A percentile compares a stretch with the other conserved stretches of the same genome.
Evolutionary conservation across 2,888 invertebrate species (phyloP).

Genomic region (Callyntrura sp.): DNA sequence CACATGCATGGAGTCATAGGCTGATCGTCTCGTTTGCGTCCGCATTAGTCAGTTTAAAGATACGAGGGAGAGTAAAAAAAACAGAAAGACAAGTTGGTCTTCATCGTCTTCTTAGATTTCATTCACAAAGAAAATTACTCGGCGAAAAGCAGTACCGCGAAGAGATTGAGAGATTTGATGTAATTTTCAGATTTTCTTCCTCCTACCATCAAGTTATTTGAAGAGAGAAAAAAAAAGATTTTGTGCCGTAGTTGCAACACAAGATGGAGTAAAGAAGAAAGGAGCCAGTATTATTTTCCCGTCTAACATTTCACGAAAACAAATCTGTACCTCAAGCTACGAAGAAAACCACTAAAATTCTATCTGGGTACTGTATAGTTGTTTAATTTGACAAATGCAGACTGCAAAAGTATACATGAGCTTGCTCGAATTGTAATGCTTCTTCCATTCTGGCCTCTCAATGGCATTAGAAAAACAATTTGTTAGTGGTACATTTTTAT

Average conservation of each 20-base stretch:
- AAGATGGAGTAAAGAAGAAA: not conserved
- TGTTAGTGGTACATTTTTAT: not conserved
- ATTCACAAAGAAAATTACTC: conserved; percentile 37
- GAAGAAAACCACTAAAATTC: too few relatives aligned
- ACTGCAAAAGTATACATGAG: too few relatives aligned
- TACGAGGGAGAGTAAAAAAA: not conserved
- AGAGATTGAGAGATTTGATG: conserved; percentile 29
- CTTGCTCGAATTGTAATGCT: not conserved
- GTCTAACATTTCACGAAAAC: conserved; percentile 13
- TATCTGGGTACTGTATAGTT: too few relatives aligned
- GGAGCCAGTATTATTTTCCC: not conserved
- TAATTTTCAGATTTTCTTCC: conserved; percentile 52
- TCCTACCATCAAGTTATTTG: conserved; percentile 2
- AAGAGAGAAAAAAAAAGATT: not conserved
- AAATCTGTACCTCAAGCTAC: not conserved
- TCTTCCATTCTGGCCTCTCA: conserved; percentile 3
- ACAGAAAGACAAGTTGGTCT: not conserved
- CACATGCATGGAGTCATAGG: not conserved
- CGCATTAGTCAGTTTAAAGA: not conserved
- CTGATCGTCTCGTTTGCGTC: conserved; percentile 17
- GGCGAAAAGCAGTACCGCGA: too few relatives aligned
- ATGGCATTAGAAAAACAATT: conserved; percentile 43
- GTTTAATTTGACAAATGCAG: too few relatives aligned
- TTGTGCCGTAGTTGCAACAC: not conserved
- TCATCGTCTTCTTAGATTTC: conserved; percentile 24